Percentiles rank a stretch among this genome's conserved stretches.
Conservation (phyloP, 1,140 invertebrate species). For the Scaptodrosophila lebanonensis region DNA sequence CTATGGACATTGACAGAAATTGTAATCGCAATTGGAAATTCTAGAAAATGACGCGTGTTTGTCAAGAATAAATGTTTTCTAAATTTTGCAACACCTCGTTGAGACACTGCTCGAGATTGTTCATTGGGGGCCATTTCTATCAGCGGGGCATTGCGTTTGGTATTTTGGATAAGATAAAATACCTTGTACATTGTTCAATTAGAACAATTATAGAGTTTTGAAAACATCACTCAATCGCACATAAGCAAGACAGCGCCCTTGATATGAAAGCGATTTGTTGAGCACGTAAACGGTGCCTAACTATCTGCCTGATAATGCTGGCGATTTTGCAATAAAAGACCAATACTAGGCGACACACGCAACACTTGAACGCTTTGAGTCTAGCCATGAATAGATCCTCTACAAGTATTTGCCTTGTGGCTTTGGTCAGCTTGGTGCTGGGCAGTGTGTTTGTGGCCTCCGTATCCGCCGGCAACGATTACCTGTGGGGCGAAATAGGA, state of each 20-base stretch:
- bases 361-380: neutral
- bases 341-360: no score
- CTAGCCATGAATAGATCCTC: constrained; percentile 5
- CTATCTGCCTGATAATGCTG: no score
- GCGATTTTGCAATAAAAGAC: constrained; percentile 37
- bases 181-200: constrained; percentile 15
- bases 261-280: constrained; percentile 2
- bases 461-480: constrained; percentile 35
- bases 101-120: no score
- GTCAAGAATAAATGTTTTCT: no score
- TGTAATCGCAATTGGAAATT: no score
- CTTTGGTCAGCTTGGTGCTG: constrained; percentile 13
- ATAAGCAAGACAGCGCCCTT: neutral
- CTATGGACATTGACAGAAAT: constrained; percentile 71
- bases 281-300: no score
- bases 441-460: constrained; percentile 15
- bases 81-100: no score
- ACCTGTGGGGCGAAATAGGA: constrained; percentile 51
- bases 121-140: neutral
- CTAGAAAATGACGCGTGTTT: no score
- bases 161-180: constrained; percentile 16
- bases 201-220: neutral
- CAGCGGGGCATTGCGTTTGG: no score
- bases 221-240: neutral
- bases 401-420: neutral